A percentile compares a stretch with the other conserved stretches of the same genome.
These are phyloP conservation scores for Gymnopithys bicolor DNA, from an alignment of 2,797 vertebrate genomes.

Conservation along the genomic window DNA sequence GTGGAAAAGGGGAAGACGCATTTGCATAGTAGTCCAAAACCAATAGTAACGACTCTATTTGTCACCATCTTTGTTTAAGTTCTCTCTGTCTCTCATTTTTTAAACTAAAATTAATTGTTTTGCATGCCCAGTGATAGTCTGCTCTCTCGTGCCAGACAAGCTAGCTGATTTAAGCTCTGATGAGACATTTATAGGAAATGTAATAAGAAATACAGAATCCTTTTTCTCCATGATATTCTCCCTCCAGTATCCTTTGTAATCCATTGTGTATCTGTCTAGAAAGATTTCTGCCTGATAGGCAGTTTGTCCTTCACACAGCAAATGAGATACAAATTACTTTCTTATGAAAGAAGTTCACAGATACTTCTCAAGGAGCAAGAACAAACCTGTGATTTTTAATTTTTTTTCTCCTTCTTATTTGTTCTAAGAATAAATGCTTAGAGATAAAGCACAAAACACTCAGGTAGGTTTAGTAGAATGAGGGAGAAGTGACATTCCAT, in stretches of 20 bases:
- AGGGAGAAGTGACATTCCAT: background rate
- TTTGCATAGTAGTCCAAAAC: background rate
- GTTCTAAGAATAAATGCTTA: background rate
- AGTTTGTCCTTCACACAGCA: background rate
- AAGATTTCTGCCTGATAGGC: background rate
- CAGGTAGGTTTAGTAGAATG: background rate
- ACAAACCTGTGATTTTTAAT: background rate
- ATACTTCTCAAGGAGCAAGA: background rate
- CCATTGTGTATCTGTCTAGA: background rate
- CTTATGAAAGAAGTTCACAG: background rate
- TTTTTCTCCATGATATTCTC: background rate
- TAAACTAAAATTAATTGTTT: background rate
- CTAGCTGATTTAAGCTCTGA: background rate
- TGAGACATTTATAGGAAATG: background rate
- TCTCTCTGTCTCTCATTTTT: background rate
- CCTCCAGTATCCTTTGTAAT: background rate
- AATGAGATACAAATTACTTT: background rate
- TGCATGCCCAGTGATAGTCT: background rate
- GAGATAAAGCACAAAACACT: background rate
- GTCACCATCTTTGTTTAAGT: background rate
- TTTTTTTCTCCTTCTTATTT: background rate
- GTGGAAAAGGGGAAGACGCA: background rate
- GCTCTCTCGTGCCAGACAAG: background rate
- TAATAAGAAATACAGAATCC: background rate
- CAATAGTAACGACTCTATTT: background rate